Evolutionary conservation across 2,888 invertebrate species (phyloP).

Genomic region (Frankliniella fusca): DNA sequence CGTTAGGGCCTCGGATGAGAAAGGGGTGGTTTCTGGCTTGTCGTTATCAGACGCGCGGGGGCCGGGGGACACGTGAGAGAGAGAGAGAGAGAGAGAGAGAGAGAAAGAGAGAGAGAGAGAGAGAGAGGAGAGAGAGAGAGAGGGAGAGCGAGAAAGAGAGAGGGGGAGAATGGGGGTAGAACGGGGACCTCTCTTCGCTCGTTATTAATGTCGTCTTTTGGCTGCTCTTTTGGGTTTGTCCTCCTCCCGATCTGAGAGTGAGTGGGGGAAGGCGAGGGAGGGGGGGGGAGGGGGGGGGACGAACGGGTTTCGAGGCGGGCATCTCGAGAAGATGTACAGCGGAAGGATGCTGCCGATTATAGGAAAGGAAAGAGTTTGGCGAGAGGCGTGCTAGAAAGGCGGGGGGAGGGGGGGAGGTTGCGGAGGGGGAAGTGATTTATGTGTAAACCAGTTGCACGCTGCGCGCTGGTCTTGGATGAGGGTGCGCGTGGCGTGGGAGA

Average conservation of each 20-base stretch:
- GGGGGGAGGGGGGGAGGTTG: not conserved
- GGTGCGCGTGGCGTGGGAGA: not conserved
- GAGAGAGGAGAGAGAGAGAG: not conserved
- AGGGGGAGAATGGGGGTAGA: not conserved
- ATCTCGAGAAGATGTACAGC: slow-evolving; percentile 24
- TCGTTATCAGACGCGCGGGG: too few species aligned
- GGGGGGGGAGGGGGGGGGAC: not conserved
- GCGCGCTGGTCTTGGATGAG: not conserved
- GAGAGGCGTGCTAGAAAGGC: not conserved
- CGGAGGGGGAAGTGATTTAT: not conserved
- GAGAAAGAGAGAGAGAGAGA: not conserved
- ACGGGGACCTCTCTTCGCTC: not conserved
- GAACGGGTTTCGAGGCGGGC: not conserved
- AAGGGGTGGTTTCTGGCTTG: too few species aligned
- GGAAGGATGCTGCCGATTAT: slow-evolving; percentile 26
- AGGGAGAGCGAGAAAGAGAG: not conserved
- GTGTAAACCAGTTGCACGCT: slow-evolving; percentile 19
- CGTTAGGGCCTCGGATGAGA: too few species aligned
- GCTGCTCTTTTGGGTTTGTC: not conserved
- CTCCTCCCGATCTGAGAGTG: not conserved
- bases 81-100: not conserved
- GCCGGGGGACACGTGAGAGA: not conserved
- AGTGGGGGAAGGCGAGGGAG: not conserved
- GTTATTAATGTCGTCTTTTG: slow-evolving; percentile 10
- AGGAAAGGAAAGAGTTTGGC: slow-evolving; percentile 26